Evolutionary conservation across 2,113 vertebrate genomes (phyloP), one percentile per base, ranked within the genome.

Genomic region (Dromiciops gliroides): DNA sequence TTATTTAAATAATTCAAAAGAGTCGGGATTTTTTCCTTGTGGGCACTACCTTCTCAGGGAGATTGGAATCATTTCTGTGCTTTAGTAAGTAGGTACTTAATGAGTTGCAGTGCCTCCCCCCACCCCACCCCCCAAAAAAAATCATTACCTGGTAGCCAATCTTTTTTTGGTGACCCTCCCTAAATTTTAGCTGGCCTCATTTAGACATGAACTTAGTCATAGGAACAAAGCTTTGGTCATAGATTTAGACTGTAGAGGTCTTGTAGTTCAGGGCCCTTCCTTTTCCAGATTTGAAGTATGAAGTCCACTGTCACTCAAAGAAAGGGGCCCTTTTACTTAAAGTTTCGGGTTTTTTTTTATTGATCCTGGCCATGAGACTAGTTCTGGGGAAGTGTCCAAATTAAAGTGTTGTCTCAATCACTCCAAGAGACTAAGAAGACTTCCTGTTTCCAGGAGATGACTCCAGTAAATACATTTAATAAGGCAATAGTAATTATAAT

Each of bases 401-500:
- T 96, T 92, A 92, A 60, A 90, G 9, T 37, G 44, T 93, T 52
- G 93, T 60, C 52, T 88, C 92, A 94, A 91, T 90, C 48, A 48
- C 10, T 48, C 60, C 51, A 89, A 60, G 95, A 93, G 89, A 90
- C 89, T 48, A 48, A 90, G 47, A 28, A 50, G 31, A 93, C n/a
- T 26, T 49, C 44, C 96, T 90, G 93, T 48, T 97, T 91, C 92
- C 89, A 6, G 8, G 95, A 97, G 94, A 93, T 96, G 93, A 91
- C 92, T 56, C 92, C 95, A 94, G 98, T 97, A 97, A 96, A 97
- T 96, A 97, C n/a, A 91, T 98, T 98, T 98, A 98, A 98, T 98
- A 96, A 94, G 94, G 94, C 95, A 97, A 97, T 37, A 94, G 92
- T 92, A 96, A 48, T 95, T 95, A 96, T 95, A 95, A 94, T 93